Percentiles rank a stretch among this genome's conserved stretches.
Conservation (phyloP, 2,888 invertebrate genomes). For the Andrena praecox region DNA sequence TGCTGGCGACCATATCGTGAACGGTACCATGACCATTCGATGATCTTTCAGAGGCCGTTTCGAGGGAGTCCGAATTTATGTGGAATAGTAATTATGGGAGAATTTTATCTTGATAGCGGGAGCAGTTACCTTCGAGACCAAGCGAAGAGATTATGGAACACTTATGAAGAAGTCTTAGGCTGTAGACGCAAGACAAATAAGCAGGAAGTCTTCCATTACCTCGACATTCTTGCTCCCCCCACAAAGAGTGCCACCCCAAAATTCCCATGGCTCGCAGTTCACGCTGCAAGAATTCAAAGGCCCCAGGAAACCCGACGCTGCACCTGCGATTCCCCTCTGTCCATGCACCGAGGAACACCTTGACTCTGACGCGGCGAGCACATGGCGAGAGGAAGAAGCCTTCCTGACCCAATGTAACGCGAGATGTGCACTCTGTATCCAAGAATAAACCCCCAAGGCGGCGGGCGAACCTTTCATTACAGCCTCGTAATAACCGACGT, state of each 20-base stretch:
- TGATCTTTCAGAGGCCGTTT: background rate
- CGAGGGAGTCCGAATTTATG: background rate
- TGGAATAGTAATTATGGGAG: slow-evolving; percentile 16
- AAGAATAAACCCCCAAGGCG: slow-evolving; percentile 35
- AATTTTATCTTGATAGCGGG: slow-evolving; percentile 9
- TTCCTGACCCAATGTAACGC: slow-evolving; percentile 19
- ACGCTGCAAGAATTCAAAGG: background rate
- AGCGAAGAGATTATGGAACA: background rate
- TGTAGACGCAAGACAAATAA: too few species aligned
- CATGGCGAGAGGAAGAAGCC: background rate
- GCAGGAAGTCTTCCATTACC: too few species aligned
- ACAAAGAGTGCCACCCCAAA: too few species aligned
- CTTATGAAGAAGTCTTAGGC: background rate
- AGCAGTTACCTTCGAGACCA: background rate
- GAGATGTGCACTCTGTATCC: slow-evolving; percentile 18
- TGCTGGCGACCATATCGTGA: background rate
- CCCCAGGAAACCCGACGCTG: background rate
- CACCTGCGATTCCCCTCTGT: slow-evolving; percentile 4
- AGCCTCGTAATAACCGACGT: slow-evolving; percentile 59
- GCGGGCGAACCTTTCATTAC: slow-evolving; percentile 59
- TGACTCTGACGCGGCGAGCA: background rate
- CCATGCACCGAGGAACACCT: slow-evolving; percentile 12
- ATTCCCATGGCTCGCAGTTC: too few species aligned
- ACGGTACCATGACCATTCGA: slow-evolving; percentile 4
- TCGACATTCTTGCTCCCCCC: too few species aligned